Evolutionary conservation across 2,797 vertebrate species (phyloP).

Genomic region (Xiphorhynchus erythropygius): DNA sequence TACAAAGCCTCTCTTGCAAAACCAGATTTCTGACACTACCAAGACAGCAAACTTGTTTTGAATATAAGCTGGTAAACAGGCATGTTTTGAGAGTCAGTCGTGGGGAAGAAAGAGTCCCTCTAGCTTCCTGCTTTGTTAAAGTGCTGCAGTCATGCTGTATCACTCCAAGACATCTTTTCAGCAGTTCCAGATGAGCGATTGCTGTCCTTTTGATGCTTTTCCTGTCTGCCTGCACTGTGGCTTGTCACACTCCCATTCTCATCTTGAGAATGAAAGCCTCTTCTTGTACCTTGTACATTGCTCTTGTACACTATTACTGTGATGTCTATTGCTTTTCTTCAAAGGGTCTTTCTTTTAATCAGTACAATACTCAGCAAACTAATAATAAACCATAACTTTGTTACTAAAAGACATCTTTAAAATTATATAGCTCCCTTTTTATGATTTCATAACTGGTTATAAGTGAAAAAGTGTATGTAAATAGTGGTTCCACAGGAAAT

Average conservation of each 20-base stretch:
- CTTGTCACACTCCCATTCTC: not conserved
- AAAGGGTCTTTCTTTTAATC: not conserved
- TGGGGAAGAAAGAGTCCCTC: not conserved
- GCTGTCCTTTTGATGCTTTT: not conserved
- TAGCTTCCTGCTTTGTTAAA: not conserved
- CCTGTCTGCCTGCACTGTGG: not conserved
- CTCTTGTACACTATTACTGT: not conserved
- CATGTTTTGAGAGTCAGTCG: not conserved
- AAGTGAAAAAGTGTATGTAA: not conserved
- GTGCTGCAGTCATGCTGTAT: not conserved
- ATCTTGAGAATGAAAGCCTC: not conserved
- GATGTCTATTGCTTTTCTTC: not conserved
- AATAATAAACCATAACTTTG: not conserved
- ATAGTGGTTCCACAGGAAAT: not conserved
- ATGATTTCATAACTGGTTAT: not conserved
- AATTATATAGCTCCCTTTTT: not conserved
- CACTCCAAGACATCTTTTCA: not conserved
- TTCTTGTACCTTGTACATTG: rapidly evolving
- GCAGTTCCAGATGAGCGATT: not conserved
- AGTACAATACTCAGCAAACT: not conserved
- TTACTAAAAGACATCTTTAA: not conserved
- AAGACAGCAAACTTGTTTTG: not conserved
- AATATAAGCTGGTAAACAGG: not conserved
- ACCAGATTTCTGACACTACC: not conserved
- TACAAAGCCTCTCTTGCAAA: not conserved